These are phyloP conservation scores for Brassicogethes aeneus DNA, from an alignment of 2,888 invertebrate genomes.

Conservation along the genomic window DNA sequence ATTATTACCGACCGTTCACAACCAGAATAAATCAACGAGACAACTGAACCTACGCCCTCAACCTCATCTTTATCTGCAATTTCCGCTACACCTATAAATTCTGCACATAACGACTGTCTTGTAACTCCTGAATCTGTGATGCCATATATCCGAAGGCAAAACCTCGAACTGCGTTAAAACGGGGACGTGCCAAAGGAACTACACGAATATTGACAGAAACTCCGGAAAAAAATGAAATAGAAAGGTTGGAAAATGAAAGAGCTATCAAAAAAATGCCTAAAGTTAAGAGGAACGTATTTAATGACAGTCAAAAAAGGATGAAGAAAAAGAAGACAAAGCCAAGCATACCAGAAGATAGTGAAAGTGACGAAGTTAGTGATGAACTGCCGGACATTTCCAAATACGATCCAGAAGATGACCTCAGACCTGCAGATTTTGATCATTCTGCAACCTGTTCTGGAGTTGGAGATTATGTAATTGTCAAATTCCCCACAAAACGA, in stretches of 20 bases:
- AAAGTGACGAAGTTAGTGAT: conserved; percentile 2
- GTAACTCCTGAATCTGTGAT: no score
- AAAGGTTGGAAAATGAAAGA: background rate
- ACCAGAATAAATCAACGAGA: no score
- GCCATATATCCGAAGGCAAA: no score
- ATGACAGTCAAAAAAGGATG: background rate
- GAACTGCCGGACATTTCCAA: conserved; percentile 1
- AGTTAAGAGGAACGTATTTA: background rate
- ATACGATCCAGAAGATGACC: conserved; percentile 3
- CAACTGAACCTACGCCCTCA: no score
- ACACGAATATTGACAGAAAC: background rate
- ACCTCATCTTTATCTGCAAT: no score
- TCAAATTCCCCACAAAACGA: conserved; percentile 3
- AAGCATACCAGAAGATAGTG: conserved; percentile 1
- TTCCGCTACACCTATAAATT: no score
- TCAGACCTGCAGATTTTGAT: no score
- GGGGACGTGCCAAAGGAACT: conserved; percentile 1
- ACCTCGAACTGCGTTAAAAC: no score
- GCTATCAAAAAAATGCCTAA: background rate
- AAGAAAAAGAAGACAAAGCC: conserved; percentile 4
- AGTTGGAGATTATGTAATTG: conserved; percentile 4
- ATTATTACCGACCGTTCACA: no score
- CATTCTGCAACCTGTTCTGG: conserved; percentile 2
- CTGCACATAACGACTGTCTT: no score
- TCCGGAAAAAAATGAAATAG: background rate